Conservation (phyloP, 2,113 vertebrate genomes). For the Ailuropoda melanoleuca region DNA sequence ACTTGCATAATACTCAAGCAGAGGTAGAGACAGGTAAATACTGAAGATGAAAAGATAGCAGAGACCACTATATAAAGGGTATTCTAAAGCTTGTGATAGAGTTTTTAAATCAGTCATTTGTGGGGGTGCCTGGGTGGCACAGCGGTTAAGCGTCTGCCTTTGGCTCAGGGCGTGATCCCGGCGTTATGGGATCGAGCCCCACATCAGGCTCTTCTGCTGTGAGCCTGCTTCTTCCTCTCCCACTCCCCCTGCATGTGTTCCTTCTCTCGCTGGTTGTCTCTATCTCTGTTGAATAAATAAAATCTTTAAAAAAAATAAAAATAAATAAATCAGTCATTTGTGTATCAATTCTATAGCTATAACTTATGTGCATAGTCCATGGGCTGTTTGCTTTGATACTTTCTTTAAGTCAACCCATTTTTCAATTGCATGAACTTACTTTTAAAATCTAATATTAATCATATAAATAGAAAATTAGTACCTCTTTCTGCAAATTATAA, state of each 20-base stretch:
- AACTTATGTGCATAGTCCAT: neutral
- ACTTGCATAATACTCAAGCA: neutral
- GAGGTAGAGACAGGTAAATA: neutral
- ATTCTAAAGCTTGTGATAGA: neutral
- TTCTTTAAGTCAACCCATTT: neutral
- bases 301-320: too few relatives aligned
- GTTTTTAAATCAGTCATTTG: neutral
- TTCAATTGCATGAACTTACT: neutral
- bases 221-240: too few relatives aligned
- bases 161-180: too few relatives aligned
- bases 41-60: neutral
- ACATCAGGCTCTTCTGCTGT: too few relatives aligned
- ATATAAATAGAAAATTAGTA: neutral
- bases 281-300: too few relatives aligned
- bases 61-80: accelerated
- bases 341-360: neutral
- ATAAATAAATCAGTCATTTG: neutral
- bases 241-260: too few relatives aligned
- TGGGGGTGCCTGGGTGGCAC: too few relatives aligned
- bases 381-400: neutral
- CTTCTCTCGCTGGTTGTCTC: too few relatives aligned
- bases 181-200: too few relatives aligned
- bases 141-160: too few relatives aligned
- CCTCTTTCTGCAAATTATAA: neutral
- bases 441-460: neutral